These are phyloP conservation scores for Polydrusus tereticollis DNA, from an alignment of 2,888 invertebrate genomes.

Conservation along the genomic window DNA sequence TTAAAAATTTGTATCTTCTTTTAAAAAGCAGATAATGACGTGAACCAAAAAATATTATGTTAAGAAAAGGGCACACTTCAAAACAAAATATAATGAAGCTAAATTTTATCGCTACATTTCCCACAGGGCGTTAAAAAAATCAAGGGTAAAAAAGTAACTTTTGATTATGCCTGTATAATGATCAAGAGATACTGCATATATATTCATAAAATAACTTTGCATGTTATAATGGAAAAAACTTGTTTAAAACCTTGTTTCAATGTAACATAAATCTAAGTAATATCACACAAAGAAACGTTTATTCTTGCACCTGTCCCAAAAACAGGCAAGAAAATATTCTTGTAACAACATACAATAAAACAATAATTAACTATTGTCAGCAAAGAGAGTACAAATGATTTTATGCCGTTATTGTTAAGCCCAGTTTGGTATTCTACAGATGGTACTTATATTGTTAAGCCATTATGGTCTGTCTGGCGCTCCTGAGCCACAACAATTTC, in stretches of 20 bases:
- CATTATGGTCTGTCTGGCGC: background rate
- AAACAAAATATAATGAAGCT: too few species aligned
- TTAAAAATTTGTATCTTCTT: too few species aligned
- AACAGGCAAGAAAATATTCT: background rate
- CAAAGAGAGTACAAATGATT: background rate
- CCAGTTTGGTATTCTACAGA: constrained; percentile 18
- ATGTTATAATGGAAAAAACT: background rate
- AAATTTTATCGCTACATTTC: too few species aligned
- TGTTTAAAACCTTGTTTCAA: background rate
- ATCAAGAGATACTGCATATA: too few species aligned
- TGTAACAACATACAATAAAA: background rate
- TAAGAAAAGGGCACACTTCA: too few species aligned
- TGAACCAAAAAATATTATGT: too few species aligned
- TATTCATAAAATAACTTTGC: background rate
- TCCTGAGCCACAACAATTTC: background rate
- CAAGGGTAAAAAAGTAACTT: too few species aligned
- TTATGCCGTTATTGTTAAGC: constrained; percentile 22
- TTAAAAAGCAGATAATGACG: too few species aligned
- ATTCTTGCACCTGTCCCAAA: background rate
- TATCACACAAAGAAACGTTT: constrained; percentile 1
- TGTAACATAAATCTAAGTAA: background rate
- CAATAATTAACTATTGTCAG: constrained; percentile 14
- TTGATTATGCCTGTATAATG: too few species aligned
- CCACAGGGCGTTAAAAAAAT: too few species aligned
- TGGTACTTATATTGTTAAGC: background rate